These are phyloP conservation scores for Delphinapterus leucas DNA, from an alignment of 2,113 vertebrate genomes.

Conservation along the genomic window DNA sequence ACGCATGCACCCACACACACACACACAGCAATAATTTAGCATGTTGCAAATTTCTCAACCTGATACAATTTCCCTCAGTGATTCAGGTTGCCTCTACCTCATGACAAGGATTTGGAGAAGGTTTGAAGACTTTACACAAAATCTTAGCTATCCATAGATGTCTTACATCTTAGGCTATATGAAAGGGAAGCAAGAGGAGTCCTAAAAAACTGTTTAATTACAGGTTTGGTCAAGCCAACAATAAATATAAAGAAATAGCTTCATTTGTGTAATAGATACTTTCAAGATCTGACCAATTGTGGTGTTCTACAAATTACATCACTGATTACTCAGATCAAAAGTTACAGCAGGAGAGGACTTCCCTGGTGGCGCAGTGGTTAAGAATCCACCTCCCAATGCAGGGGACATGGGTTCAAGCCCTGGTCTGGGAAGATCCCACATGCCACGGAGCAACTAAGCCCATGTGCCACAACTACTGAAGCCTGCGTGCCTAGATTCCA, in stretches of 20 bases:
- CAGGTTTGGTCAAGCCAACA: not conserved
- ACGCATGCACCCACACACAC: not conserved
- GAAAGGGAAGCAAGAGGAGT: not conserved
- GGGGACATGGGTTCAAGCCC: too few relatives aligned
- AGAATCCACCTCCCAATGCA: too few relatives aligned
- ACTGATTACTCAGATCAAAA: constrained; percentile 23
- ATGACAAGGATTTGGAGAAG: constrained; percentile 4
- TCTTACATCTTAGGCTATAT: not conserved
- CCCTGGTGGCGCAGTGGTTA: too few relatives aligned
- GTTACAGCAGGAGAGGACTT: not conserved
- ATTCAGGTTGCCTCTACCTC: not conserved
- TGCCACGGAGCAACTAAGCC: too few relatives aligned
- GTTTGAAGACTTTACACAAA: not conserved
- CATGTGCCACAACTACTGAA: too few relatives aligned
- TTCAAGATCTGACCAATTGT: not conserved
- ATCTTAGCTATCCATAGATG: not conserved
- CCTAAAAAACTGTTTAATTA: not conserved
- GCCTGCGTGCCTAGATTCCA: too few relatives aligned
- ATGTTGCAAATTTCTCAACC: not conserved
- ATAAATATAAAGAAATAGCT: constrained; percentile 14
- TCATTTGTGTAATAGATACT: not conserved
- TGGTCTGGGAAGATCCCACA: too few relatives aligned
- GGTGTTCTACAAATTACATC: not conserved
- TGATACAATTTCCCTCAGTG: not conserved
- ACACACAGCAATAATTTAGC: not conserved